These are phyloP conservation scores for Holcopasites calliopsidis DNA, from an alignment of 1,140 invertebrate genomes.

Conservation along the genomic window DNA sequence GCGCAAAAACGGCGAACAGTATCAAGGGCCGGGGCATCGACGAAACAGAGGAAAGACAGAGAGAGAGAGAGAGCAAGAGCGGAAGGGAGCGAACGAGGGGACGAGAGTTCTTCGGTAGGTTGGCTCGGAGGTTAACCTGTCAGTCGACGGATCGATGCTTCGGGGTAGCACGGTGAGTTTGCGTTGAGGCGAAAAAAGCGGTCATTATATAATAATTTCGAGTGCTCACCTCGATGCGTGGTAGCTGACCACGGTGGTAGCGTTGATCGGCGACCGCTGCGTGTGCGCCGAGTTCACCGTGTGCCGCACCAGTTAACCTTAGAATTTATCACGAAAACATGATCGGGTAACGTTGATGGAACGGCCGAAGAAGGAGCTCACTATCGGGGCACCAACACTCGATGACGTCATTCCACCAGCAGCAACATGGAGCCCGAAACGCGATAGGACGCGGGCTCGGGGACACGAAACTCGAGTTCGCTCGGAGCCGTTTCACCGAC, in stretches of 20 bases:
- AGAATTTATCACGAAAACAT: conserved; percentile 74
- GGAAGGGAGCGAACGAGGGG: not conserved
- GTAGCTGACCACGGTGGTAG: not conserved
- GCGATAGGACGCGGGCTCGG: conserved; percentile 45
- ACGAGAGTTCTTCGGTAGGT: conserved; percentile 4
- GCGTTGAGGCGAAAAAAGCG: conserved; percentile 2
- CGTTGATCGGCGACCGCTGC: conserved; percentile 6
- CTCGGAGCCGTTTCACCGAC: conserved; percentile 15
- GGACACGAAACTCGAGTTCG: conserved; percentile 12
- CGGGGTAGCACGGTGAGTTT: conserved; percentile 2
- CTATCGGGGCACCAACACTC: conserved; percentile 67
- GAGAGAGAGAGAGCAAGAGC: not conserved
- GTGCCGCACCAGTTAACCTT: conserved; percentile 36
- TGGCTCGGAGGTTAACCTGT: conserved; percentile 70
- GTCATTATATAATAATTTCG: conserved; percentile 60
- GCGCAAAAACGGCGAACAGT: not conserved
- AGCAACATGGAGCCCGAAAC: conserved; percentile 56
- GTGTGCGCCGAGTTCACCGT: conserved; percentile 47
- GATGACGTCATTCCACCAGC: conserved; percentile 67
- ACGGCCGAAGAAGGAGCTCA: conserved; percentile 41
- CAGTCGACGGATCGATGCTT: conserved; percentile 66
- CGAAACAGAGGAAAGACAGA: not conserved
- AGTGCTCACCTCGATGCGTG: conserved; percentile 51
- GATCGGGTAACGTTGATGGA: conserved; percentile 59
- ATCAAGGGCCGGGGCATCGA: not conserved